Evolutionary conservation across 37 sponge, comb jelly and placozoan genomes (phyloP), one percentile per base, ranked within the genome.

Genomic region (Haliclona indistincta): DNA sequence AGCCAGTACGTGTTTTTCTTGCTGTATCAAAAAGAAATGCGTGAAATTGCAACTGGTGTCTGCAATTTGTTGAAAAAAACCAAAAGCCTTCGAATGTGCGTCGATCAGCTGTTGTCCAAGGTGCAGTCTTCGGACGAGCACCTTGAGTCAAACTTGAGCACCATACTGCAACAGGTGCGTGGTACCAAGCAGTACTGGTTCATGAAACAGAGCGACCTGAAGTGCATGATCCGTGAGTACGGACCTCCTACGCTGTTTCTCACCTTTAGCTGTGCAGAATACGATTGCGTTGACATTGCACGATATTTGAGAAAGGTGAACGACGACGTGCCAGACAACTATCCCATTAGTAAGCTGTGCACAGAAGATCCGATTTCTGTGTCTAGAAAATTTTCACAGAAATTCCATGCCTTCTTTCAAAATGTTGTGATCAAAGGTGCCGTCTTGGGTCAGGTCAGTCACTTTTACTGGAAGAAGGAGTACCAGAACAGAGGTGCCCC

Each of bases 131-230:
- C n/a, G n/a, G n/a, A n/a, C n/a, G 56, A 25, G 28, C 28, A 28
- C 56, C 23, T 56, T 56, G 79, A 78, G 26, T 52, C 68, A 3
- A 43, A 30, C 41, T 28, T 67, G 19, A 47, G 34, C 26, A 78
- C 68, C n/a, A 62, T 81, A 38, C 60, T 88, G 17, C 71, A 80
- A 54, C 68, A 70, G 28, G 76, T 80, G 17, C 75, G 70, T 37
- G 87, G 77, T 25, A 67, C 65, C 29, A 81, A 81, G 71, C 70
- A 71, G 51, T 81, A 56, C 51, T 88, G 82, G 78, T 76, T 64
- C 43, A 20, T 71, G 47, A 37, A 62, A 15, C n/a, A 64, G n/a
- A 47, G 78, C 39, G 78, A 77, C 23, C 40, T 77, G 28, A n/a
- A 38, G 64, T 70, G 71, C 38, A 84, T 84, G 78, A 35, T 84